Evolutionary conservation across 2,888 invertebrate species (phyloP).

Genomic region (Hypselothyrea guttata): DNA sequence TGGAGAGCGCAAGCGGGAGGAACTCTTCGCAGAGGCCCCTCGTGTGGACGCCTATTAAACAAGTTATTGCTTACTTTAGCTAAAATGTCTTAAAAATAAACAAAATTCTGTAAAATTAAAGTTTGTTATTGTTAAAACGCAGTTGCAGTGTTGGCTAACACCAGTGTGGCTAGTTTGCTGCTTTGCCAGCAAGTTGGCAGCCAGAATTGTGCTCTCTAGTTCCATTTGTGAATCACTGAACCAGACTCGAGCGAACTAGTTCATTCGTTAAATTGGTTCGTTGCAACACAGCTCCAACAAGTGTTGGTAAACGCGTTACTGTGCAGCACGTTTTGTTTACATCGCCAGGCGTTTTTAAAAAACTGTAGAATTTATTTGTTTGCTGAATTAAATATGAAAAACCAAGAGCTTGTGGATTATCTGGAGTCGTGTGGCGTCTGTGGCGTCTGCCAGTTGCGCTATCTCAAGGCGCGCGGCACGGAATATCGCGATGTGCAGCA

Average conservation of each 20-base stretch:
- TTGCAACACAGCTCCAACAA: too few species aligned
- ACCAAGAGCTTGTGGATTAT: slow-evolving; percentile 83
- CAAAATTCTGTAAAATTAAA: slow-evolving; percentile 26
- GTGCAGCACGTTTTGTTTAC: slow-evolving; percentile 50
- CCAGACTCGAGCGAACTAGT: too few species aligned
- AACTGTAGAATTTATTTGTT: slow-evolving; percentile 14
- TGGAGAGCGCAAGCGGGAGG: slow-evolving; percentile 84
- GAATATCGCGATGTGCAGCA: slow-evolving; percentile 84
- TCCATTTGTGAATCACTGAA: too few species aligned
- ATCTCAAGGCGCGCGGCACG: slow-evolving; percentile 84
- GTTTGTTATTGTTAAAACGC: slow-evolving; percentile 4
- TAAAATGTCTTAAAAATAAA: slow-evolving; percentile 63
- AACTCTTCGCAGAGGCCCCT: slow-evolving; percentile 84
- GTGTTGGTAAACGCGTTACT: slow-evolving; percentile 27
- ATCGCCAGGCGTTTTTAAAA: slow-evolving; percentile 12
- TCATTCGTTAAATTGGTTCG: too few species aligned
- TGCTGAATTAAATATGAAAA: slow-evolving; percentile 80
- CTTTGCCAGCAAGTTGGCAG: too few species aligned
- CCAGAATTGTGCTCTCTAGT: too few species aligned
- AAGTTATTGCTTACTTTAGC: slow-evolving; percentile 36
- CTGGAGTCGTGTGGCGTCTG: slow-evolving; percentile 86
- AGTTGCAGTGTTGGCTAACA: slow-evolving; percentile 4
- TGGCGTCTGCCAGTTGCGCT: slow-evolving; percentile 87
- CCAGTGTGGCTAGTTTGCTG: too few species aligned
- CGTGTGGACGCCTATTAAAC: slow-evolving; percentile 84